Evolutionary conservation across 2,113 vertebrate species (phyloP).

Genomic region (Plectropomus leopardus): DNA sequence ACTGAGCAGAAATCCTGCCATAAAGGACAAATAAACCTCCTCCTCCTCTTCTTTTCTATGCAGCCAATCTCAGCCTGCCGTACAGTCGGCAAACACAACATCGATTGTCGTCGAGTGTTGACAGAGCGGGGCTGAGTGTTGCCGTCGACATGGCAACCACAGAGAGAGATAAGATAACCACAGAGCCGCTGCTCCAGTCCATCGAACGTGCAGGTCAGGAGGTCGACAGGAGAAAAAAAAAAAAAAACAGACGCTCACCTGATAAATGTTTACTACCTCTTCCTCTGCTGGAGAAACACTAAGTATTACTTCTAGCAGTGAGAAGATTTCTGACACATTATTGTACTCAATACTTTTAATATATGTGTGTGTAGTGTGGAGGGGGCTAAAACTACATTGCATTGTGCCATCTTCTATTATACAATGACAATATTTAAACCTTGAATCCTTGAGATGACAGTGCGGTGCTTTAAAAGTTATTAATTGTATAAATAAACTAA

Average conservation of each 20-base stretch:
- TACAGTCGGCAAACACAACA: constrained; percentile 46
- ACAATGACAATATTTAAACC: too few relatives aligned
- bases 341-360: too few relatives aligned
- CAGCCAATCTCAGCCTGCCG: constrained; percentile 9
- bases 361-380: too few relatives aligned
- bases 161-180: constrained; percentile 32
- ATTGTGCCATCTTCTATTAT: too few relatives aligned
- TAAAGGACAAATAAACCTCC: constrained; percentile 9
- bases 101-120: constrained; percentile 50
- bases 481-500: too few relatives aligned
- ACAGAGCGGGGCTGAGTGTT: constrained; percentile 45
- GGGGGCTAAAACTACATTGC: too few relatives aligned
- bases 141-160: constrained; percentile 50
- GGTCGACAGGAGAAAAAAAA: background rate
- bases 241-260: background rate
- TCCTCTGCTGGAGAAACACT: background rate
- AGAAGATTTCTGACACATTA: too few relatives aligned
- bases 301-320: background rate
- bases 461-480: too few relatives aligned
- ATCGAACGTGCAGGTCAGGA: constrained; percentile 21
- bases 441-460: too few relatives aligned
- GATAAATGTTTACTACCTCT: background rate
- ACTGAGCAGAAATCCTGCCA: background rate
- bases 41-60: background rate
- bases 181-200: background rate